These are phyloP conservation scores for Masticophis lateralis DNA, from an alignment of 2,797 vertebrate genomes.

Conservation along the genomic window DNA sequence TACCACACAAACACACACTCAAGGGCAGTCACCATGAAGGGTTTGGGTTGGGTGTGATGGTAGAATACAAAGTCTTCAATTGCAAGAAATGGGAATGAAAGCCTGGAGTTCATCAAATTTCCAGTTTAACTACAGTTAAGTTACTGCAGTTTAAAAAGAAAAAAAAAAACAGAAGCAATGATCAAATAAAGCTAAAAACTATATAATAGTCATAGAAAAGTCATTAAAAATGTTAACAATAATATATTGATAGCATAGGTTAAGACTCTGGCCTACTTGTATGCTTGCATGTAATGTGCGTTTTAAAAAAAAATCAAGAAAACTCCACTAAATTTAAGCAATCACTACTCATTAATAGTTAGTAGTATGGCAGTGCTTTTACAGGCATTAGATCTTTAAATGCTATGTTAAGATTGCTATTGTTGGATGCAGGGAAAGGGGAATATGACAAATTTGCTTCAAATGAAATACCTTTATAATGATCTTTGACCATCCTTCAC, in stretches of 20 bases:
- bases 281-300: not conserved
- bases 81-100: no score
- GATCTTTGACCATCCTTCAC: no score
- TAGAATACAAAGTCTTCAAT: not conserved
- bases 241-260: not conserved
- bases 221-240: not conserved
- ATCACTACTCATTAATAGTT: not conserved
- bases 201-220: not conserved
- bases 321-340: not conserved
- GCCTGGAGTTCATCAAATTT: not conserved
- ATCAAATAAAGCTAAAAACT: not conserved
- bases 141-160: not conserved
- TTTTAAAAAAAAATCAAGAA: not conserved
- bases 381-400: not conserved
- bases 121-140: not conserved
- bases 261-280: not conserved
- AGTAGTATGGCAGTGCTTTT: not conserved
- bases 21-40: not conserved
- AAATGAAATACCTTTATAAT: no score
- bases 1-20: not conserved
- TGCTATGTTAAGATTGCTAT: not conserved
- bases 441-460: not conserved
- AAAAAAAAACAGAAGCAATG: not conserved
- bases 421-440: not conserved
- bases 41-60: not conserved